Conservation (phyloP, 2,797 vertebrate species). For the Artibeus lituratus region DNA sequence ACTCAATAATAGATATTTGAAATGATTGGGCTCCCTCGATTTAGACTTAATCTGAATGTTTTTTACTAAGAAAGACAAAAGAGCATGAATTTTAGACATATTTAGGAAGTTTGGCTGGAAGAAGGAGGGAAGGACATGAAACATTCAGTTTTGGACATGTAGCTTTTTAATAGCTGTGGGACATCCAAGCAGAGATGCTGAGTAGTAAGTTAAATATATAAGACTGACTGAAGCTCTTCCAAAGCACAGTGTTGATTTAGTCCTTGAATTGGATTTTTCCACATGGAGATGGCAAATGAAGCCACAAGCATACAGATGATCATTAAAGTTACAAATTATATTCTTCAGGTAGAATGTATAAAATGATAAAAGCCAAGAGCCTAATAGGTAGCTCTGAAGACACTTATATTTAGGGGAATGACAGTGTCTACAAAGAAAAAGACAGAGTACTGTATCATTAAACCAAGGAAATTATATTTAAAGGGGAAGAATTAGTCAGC, state of each 20-base stretch:
- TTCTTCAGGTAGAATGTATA: not conserved
- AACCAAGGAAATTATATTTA: not conserved
- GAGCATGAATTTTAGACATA: not conserved
- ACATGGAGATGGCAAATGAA: not conserved
- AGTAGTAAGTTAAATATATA: not conserved
- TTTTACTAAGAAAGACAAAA: not conserved
- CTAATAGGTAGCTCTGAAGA: not conserved
- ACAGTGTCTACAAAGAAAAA: not conserved
- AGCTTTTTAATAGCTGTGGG: not conserved
- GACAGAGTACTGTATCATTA: not conserved
- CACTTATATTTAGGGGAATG: not conserved
- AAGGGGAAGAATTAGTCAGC: not conserved
- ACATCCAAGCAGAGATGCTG: not conserved
- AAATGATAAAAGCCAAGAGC: not conserved
- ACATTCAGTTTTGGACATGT: not conserved
- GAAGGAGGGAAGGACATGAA: not conserved
- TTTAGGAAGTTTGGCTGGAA: not conserved
- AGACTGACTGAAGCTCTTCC: not conserved
- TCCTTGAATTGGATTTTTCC: not conserved
- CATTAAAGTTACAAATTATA: not conserved
- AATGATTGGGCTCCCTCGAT: not conserved
- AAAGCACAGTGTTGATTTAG: not conserved
- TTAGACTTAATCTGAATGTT: not conserved
- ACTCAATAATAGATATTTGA: not conserved
- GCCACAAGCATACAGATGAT: not conserved